These are phyloP conservation scores for Hyles lineata DNA, from an alignment of 2,888 invertebrate species.

Conservation along the genomic window DNA sequence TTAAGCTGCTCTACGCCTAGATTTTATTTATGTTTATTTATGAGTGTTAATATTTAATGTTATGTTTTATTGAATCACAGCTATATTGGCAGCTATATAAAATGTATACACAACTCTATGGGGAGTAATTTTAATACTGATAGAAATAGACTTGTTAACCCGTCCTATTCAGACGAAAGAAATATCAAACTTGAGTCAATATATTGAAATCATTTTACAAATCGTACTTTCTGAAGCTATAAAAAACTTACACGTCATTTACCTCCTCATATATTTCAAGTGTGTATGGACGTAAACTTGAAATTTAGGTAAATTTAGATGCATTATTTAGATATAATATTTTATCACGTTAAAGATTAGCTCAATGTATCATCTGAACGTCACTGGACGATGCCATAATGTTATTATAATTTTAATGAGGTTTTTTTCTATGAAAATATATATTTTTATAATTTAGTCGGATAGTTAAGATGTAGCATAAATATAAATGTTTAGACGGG, in stretches of 20 bases:
- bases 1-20: constrained; percentile 39
- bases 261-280: neutral
- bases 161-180: neutral
- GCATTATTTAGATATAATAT: neutral
- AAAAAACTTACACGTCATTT: neutral
- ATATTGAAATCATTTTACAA: no score
- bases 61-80: constrained; percentile 9
- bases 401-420: constrained; percentile 15
- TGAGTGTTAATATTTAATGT: constrained; percentile 25
- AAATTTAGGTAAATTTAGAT: constrained; percentile 8
- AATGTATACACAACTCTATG: neutral
- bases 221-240: no score
- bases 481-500: neutral
- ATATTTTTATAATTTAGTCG: neutral
- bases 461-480: constrained; percentile 12
- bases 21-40: constrained; percentile 37
- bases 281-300: neutral
- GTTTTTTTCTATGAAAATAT: neutral
- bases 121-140: neutral
- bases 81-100: neutral
- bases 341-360: constrained; percentile 14
- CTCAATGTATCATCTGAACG: constrained; percentile 22
- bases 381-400: constrained; percentile 14
- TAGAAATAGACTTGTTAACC: neutral
- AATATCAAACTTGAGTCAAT: no score